phyloP scores from a whole-genome alignment of 2,113 vertebrate species.

The Lutjanus erythropterus region DNA sequence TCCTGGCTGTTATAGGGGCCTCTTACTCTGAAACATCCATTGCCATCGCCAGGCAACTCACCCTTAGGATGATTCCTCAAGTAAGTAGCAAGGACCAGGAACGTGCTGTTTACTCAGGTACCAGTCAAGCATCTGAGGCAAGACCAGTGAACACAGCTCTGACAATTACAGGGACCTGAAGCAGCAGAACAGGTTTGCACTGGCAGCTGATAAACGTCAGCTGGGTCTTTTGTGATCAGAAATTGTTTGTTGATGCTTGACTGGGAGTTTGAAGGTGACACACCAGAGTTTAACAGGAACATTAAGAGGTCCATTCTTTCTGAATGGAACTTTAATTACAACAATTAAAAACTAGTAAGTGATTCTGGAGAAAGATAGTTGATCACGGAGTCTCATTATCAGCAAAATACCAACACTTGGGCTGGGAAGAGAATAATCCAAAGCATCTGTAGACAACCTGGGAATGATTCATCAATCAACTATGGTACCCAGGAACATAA shows the following conservation, averaged over 20 bases:
- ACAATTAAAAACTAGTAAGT: no score
- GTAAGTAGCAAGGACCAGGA: constrained; percentile 72
- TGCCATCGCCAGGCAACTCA: constrained; percentile 88
- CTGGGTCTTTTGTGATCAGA: neutral
- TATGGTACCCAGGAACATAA: no score
- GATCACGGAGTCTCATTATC: no score
- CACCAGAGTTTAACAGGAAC: neutral
- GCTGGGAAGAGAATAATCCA: no score
- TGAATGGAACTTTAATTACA: neutral
- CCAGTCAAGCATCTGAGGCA: neutral
- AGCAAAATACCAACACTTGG: no score
- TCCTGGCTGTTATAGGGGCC: constrained; percentile 87
- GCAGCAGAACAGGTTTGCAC: constrained; percentile 6
- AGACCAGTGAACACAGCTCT: neutral
- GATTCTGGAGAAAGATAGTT: no score
- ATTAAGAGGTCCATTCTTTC: neutral
- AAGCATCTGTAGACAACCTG: no score
- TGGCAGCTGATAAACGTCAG: neutral
- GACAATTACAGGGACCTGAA: neutral
- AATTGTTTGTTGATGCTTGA: neutral
- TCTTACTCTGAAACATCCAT: constrained; percentile 89
- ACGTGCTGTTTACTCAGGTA: neutral
- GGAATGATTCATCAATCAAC: no score
- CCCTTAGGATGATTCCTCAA: constrained; percentile 90
- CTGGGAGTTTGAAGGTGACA: neutral